Conservation (phyloP, 2,888 invertebrate genomes). For the Pegoplata infirma region DNA sequence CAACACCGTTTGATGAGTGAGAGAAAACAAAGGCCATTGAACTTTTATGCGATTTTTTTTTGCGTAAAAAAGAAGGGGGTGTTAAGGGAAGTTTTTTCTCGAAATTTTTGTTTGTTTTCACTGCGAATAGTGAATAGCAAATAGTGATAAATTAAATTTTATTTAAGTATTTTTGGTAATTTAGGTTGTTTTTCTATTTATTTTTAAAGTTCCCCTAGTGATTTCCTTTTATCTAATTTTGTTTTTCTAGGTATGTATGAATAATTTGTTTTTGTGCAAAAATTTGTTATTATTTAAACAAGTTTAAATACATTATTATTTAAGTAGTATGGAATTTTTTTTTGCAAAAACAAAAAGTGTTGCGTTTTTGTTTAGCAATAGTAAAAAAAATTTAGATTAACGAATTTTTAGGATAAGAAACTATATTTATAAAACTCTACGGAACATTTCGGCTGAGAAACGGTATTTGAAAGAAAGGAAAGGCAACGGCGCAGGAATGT, state of each 20-base stretch:
- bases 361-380: too few relatives aligned
- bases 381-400: too few relatives aligned
- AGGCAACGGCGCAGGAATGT: too few relatives aligned
- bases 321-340: neutral
- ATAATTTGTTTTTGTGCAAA: slow-evolving; percentile 3
- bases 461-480: too few relatives aligned
- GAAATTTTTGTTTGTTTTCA: too few relatives aligned
- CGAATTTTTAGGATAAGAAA: too few relatives aligned
- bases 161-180: slow-evolving; percentile 55
- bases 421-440: too few relatives aligned
- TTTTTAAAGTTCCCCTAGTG: neutral
- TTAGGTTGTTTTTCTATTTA: slow-evolving; percentile 32
- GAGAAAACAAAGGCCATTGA: too few relatives aligned
- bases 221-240: neutral
- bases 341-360: neutral
- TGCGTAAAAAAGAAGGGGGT: slow-evolving; percentile 3
- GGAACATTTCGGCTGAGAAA: too few relatives aligned
- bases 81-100: neutral
- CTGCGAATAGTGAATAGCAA: neutral
- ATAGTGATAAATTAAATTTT: slow-evolving; percentile 25
- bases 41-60: slow-evolving; percentile 34
- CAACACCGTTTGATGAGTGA: slow-evolving; percentile 4
- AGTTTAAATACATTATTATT: neutral
- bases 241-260: neutral
- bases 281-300: slow-evolving; percentile 8